These are phyloP conservation scores for Eustalomyia histrio DNA, from an alignment of 2,888 invertebrate species.

Conservation along the genomic window DNA sequence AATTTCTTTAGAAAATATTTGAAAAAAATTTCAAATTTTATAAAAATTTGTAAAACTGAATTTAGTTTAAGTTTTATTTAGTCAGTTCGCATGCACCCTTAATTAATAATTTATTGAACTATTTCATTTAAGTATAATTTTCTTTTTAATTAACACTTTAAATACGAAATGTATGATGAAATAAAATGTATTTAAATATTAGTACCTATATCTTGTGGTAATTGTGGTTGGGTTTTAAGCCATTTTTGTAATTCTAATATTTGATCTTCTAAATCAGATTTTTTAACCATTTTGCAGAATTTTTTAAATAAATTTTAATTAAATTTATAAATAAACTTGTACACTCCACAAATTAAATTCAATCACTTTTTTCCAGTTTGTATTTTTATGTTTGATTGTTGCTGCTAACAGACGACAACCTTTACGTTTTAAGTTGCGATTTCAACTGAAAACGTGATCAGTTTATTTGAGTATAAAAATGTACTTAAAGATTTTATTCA, in stretches of 20 bases:
- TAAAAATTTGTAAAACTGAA: no score
- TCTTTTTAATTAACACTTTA: neutral
- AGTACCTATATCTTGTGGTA: conserved; percentile 84
- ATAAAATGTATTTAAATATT: no score
- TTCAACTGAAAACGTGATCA: conserved; percentile 58
- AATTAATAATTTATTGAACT: no score
- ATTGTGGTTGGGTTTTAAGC: conserved; percentile 84
- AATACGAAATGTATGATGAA: no score
- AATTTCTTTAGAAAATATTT: no score
- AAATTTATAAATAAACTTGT: no score
- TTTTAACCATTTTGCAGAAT: conserved; percentile 54
- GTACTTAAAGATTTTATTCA: neutral
- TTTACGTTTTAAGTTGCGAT: conserved; percentile 54
- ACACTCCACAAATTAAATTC: no score
- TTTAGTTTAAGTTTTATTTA: no score
- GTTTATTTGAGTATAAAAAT: conserved; percentile 37
- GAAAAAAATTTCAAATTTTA: no score
- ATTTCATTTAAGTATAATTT: neutral
- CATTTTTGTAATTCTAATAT: conserved; percentile 79
- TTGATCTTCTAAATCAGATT: conserved; percentile 66
- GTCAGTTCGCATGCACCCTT: no score
- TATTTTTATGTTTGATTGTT: conserved; percentile 9
- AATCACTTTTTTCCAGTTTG: neutral
- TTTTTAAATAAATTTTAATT: neutral
- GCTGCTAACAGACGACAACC: conserved; percentile 35